Percentiles rank a stretch among this genome's conserved stretches.
These are phyloP conservation scores for Lycocorax pyrrhopterus DNA, from an alignment of 2,113 vertebrate species.

Conservation along the genomic window DNA sequence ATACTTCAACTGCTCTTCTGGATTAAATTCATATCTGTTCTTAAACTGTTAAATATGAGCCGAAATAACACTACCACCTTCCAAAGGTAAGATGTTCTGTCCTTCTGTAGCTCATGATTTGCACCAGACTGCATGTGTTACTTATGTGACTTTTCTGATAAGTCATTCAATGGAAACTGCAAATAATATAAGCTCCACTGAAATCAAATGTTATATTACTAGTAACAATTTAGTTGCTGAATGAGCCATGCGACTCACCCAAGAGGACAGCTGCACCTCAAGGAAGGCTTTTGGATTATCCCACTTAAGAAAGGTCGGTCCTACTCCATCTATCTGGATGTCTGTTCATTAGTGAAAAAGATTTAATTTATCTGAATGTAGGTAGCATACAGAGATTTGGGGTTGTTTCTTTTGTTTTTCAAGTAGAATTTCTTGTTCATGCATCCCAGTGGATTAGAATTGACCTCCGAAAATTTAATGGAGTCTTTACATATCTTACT, in stretches of 20 bases:
- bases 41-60: not conserved
- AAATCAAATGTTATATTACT: not conserved
- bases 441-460: not conserved
- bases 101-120: not conserved
- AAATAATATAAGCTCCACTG: not conserved
- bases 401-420: not conserved
- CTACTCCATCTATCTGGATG: not conserved
- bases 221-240: not conserved
- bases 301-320: fast-evolving
- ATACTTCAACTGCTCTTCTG: not conserved
- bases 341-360: not conserved
- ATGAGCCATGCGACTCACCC: not conserved
- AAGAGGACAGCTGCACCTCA: not conserved
- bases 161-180: not conserved
- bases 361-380: not conserved
- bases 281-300: not conserved
- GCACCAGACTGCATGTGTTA: not conserved
- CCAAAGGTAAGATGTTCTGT: not conserved
- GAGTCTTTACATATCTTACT: not conserved
- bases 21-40: not conserved
- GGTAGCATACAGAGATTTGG: not conserved
- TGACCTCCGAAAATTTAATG: not conserved
- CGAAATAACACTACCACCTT: not conserved
- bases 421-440: not conserved
- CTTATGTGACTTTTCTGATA: not conserved